Base-by-base conservation (phyloP, 2,113 vertebrate species). In the Callospermophilus lateralis region DNA sequence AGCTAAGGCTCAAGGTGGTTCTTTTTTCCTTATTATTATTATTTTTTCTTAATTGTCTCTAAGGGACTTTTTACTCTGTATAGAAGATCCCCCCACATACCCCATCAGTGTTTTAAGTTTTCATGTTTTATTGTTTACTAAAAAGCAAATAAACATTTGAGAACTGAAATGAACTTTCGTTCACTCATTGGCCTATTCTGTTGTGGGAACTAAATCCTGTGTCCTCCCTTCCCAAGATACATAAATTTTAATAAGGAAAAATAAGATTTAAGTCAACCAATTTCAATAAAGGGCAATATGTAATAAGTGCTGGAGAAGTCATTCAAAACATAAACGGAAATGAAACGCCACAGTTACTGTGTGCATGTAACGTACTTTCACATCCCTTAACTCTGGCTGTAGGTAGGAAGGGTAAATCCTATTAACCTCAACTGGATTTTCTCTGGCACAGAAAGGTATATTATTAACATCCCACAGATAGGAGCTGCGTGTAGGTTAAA, bases 121-220 rank as follows among this genome's bases (percentile, higher is more conserved):
- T 19, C 67, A 11, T 81, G 42, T 5, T 39, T 81, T 74, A 79
- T 84, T 90, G 34, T 65, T 91, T 87, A 79, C 16, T 86, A 61
- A 96, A 93, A 90, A 84, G 22, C 67, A 96, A 24, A 48, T 68
- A 65, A 77, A 70, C 78, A 67, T 93, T 24, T 61, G 61, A 79
- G 74, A 77, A 48, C 37, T n/a, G 8, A 86, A 95, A 48, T 61
- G 34, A 13, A 86, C 22, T 53, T 89, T 90, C 63, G 7, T 87
- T 87, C 51, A 68, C 42, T 73, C 61, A 32, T 19, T 68, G 42
- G 53, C 20, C 51, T 80, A 0, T 81, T 84, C 8, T 84, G 11
- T 55, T 70, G 1, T 42, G 8, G 30, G 30, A 85, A 94, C 42
- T 88, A 91, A 94, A 77, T 83, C 45, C 15, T 26, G 12, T 51